Evolutionary conservation across 2,113 vertebrate genomes (phyloP).

Genomic region (Bubo scandiacus): DNA sequence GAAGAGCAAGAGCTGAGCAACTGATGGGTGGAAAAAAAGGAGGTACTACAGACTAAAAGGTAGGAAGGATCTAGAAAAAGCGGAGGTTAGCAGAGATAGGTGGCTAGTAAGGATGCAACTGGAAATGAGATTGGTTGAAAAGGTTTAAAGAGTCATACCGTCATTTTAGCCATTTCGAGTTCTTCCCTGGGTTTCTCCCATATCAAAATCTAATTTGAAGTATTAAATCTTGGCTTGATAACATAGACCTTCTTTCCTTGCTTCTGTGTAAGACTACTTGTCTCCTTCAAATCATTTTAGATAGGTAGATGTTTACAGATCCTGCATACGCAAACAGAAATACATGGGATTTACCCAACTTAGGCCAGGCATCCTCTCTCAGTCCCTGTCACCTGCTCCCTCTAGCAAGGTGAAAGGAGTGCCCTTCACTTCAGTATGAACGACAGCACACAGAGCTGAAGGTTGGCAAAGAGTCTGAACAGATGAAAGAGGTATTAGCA

Average conservation of each 20-base stretch:
- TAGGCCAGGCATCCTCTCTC: neutral
- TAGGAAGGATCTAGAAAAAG: neutral
- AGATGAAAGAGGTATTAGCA: neutral
- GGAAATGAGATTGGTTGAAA: neutral
- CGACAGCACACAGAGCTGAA: rapidly evolving
- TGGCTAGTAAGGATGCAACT: neutral
- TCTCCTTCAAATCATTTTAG: neutral
- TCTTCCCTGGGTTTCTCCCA: neutral
- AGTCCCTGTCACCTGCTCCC: neutral
- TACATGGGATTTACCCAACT: neutral
- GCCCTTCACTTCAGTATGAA: neutral
- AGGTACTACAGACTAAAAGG: neutral
- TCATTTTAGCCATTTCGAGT: neutral
- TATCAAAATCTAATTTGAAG: neutral
- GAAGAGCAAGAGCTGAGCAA: neutral
- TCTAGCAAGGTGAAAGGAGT: neutral
- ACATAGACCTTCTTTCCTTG: neutral
- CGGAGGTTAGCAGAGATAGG: neutral
- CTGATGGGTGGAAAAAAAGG: neutral
- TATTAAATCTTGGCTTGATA: neutral
- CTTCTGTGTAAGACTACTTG: neutral
- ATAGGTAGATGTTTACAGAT: neutral
- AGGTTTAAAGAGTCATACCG: neutral
- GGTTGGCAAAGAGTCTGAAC: neutral
- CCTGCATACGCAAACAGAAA: neutral